These are phyloP conservation scores for Myripristis jacobus DNA, from an alignment of 2,797 vertebrate species.

Conservation along the genomic window DNA sequence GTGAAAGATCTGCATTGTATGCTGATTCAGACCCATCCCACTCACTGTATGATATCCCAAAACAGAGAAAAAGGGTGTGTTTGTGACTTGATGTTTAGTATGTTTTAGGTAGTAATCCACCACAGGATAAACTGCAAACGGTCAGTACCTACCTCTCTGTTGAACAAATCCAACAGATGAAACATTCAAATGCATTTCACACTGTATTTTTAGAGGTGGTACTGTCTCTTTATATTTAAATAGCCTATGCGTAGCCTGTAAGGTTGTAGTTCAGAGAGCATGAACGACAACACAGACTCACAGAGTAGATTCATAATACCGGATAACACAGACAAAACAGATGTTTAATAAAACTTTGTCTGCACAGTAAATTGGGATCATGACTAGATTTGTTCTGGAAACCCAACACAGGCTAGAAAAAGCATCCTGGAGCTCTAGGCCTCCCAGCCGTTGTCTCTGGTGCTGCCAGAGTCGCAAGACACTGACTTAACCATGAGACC, in stretches of 20 bases:
- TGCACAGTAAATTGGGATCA: not conserved
- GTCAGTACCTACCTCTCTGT: not conserved
- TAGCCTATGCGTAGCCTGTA: not conserved
- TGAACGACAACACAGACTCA: not conserved
- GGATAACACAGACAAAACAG: not conserved
- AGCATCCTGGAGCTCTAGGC: not conserved
- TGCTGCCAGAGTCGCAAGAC: conserved; percentile 26
- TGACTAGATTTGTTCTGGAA: not conserved
- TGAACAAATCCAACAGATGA: not conserved
- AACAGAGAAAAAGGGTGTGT: not conserved
- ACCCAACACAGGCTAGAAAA: conserved; percentile 8
- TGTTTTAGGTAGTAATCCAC: conserved; percentile 13
- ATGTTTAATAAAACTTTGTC: not conserved
- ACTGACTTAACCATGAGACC: conserved; percentile 27
- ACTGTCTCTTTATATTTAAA: not conserved
- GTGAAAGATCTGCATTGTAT: conserved; percentile 64
- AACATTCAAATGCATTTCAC: not conserved
- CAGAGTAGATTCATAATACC: not conserved
- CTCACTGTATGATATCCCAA: conserved; percentile 22
- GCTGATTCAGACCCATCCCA: conserved; percentile 4
- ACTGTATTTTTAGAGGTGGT: not conserved
- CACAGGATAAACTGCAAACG: not conserved
- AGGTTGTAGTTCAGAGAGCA: not conserved
- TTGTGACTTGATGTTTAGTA: not conserved
- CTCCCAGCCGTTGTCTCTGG: conserved; percentile 39